Evolutionary conservation across 64 coral and sea anemone species (phyloP).

Genomic region (Montipora cactus): DNA sequence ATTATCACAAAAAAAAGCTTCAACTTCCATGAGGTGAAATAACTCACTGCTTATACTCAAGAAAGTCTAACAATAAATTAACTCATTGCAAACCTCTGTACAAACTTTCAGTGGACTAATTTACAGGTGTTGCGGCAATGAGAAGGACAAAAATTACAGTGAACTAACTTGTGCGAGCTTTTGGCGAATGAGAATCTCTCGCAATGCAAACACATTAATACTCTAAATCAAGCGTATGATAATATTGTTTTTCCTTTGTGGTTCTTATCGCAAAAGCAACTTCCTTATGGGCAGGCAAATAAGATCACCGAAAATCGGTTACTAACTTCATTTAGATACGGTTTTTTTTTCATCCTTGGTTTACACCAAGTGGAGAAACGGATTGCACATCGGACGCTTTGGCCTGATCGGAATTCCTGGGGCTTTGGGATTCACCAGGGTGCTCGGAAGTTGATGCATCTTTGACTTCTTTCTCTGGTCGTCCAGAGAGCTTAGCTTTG

Average conservation of each 20-base stretch:
- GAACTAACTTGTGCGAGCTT: constrained; percentile 1
- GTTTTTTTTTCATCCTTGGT: constrained; percentile 1
- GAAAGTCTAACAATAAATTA: constrained; percentile 60
- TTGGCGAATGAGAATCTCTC: not conserved
- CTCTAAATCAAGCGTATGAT: constrained; percentile 29
- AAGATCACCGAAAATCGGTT: constrained; percentile 43
- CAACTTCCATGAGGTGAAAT: not conserved
- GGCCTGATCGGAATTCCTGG: constrained; percentile 56
- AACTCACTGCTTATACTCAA: not conserved
- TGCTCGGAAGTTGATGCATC: constrained; percentile 8
- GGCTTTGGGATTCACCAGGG: constrained; percentile 20
- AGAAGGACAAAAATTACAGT: constrained; percentile 38
- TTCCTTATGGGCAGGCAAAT: constrained; percentile 8
- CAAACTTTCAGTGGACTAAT: constrained; percentile 50
- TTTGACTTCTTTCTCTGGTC: constrained; percentile 54
- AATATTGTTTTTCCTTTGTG: constrained; percentile 8
- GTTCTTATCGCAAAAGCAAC: not conserved
- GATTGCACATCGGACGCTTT: constrained; percentile 33
- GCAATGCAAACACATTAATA: constrained; percentile 2
- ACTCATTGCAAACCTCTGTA: constrained; percentile 59
- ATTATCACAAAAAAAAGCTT: constrained; percentile 46
- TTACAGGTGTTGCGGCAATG: constrained; percentile 58
- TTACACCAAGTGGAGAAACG: constrained; percentile 17
- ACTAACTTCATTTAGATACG: not conserved
- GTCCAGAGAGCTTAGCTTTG: constrained; percentile 64